Percentiles rank a stretch among this genome's conserved stretches.
Evolutionary conservation across 2,888 invertebrate species (phyloP).

Genomic region (Ophraella communa): DNA sequence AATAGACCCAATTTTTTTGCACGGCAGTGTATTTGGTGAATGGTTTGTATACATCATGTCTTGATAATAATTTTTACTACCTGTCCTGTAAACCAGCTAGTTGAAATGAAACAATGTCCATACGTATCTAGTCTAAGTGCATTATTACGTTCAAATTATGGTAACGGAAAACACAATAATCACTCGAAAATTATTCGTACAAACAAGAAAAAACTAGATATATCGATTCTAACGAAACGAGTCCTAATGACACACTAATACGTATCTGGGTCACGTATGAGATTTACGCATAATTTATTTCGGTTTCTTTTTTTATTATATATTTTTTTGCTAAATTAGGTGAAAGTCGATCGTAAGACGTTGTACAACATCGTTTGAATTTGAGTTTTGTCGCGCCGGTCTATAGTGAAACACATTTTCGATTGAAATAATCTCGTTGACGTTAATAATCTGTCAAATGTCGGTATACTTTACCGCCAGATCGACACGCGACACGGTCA

Average conservation of each 20-base stretch:
- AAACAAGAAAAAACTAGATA: neutral
- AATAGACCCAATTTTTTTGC: too few species aligned
- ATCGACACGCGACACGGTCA: neutral
- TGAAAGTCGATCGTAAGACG: neutral
- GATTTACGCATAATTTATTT: neutral
- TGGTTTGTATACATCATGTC: too few species aligned
- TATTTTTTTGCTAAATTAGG: neutral
- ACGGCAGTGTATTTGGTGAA: too few species aligned
- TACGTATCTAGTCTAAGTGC: too few species aligned
- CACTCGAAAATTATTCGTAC: neutral
- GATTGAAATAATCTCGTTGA: too few species aligned
- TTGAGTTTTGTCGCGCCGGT: neutral
- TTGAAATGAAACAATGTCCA: too few species aligned
- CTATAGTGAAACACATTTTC: neutral
- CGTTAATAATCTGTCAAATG: neutral
- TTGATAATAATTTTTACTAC: too few species aligned
- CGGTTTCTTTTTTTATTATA: neutral
- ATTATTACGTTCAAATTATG: too few species aligned
- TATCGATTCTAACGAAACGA: neutral
- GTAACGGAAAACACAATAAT: neutral
- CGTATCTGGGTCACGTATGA: conserved; percentile 7
- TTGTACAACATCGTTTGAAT: too few species aligned
- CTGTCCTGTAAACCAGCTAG: too few species aligned
- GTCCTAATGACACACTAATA: neutral
- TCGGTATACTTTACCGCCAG: neutral